These are phyloP conservation scores for Nothura maculosa DNA, from an alignment of 2,797 vertebrate genomes.

Conservation along the genomic window DNA sequence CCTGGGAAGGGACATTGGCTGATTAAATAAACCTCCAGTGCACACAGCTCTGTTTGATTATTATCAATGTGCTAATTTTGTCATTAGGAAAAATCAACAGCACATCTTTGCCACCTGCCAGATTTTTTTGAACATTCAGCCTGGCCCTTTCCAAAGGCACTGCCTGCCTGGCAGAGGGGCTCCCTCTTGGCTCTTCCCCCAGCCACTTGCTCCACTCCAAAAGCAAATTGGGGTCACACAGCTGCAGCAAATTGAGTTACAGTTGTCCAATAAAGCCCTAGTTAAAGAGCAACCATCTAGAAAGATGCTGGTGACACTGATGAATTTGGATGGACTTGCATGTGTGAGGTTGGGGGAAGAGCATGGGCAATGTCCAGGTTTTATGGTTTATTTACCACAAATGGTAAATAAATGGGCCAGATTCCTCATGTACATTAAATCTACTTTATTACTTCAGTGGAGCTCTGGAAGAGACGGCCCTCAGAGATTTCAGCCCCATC, in stretches of 20 bases:
- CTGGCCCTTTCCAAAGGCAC: background rate
- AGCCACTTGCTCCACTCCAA: background rate
- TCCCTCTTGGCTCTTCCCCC: conserved; percentile 7
- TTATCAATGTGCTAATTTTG: conserved; percentile 52
- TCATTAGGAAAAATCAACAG: conserved; percentile 58
- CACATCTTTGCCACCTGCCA: conserved; percentile 26
- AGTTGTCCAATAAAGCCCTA: conserved; percentile 56
- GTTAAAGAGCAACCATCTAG: conserved; percentile 71
- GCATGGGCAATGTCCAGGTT: conserved; percentile 20
- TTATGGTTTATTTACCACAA: background rate
- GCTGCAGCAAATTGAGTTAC: conserved; percentile 64
- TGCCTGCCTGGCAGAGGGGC: conserved; percentile 47
- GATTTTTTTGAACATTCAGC: conserved; percentile 9
- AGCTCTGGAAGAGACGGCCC: background rate
- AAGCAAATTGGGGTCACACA: conserved; percentile 38
- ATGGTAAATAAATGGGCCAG: background rate
- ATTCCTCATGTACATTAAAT: background rate
- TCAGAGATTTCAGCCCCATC: background rate
- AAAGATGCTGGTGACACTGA: conserved; percentile 44
- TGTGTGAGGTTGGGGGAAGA: background rate
- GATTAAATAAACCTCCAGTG: conserved; percentile 40
- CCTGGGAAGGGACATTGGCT: conserved; percentile 46
- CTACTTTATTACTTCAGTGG: background rate
- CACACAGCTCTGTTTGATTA: conserved; percentile 34
- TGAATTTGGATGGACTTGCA: conserved; percentile 49